These are phyloP conservation scores for Glaucidium brasilianum DNA, from an alignment of 2,113 vertebrate species.

Conservation along the genomic window DNA sequence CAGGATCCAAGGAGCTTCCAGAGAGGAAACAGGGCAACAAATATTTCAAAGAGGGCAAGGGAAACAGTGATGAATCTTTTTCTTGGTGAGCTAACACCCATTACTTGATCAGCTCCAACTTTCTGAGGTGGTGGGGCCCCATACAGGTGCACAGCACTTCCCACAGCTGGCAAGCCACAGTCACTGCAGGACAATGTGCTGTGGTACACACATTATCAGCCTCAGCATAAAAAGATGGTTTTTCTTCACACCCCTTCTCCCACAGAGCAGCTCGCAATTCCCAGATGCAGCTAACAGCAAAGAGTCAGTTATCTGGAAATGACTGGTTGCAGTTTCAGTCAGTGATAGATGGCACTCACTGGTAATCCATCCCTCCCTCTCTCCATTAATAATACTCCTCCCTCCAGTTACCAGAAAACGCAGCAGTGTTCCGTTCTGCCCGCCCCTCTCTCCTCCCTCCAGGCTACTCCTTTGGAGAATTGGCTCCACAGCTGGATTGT, in stretches of 20 bases:
- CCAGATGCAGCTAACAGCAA: not conserved
- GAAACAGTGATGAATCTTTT: not conserved
- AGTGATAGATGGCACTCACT: not conserved
- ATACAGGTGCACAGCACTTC: not conserved
- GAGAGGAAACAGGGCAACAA: not conserved
- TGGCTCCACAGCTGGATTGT: conserved; percentile 63
- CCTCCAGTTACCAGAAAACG: conserved; percentile 27
- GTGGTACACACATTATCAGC: not conserved
- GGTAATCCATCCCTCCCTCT: conserved; percentile 18
- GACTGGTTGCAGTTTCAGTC: not conserved
- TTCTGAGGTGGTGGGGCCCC: not conserved
- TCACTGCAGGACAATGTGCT: not conserved
- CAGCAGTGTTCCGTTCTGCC: not conserved
- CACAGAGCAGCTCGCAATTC: not conserved
- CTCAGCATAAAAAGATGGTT: not conserved
- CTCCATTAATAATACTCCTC: not conserved
- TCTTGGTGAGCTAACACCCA: not conserved
- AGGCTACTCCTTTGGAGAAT: conserved; percentile 60
- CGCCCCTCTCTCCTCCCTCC: conserved; percentile 16
- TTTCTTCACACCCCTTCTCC: not conserved
- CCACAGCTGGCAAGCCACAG: not conserved
- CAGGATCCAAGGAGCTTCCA: not conserved
- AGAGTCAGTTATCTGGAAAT: conserved; percentile 21
- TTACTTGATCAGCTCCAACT: not conserved
- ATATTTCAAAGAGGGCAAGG: not conserved